phyloP scores from a whole-genome alignment of 2,797 vertebrate genomes.

The Gephyroberyx darwinii region DNA sequence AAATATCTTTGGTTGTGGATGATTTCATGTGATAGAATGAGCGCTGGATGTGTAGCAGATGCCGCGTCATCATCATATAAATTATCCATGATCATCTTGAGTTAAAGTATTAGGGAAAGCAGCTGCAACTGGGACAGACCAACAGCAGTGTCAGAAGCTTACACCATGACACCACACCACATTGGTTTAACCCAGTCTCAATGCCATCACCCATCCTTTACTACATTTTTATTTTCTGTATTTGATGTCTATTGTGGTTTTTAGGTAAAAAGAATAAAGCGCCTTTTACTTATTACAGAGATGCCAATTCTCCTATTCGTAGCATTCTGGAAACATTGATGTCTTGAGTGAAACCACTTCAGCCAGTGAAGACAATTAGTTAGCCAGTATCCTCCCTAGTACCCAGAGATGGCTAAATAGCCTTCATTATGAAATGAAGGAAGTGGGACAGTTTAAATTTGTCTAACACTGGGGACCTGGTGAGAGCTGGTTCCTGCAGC shows the following conservation, averaged over 20 bases:
- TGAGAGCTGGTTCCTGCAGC: neutral
- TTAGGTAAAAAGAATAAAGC: too few species aligned
- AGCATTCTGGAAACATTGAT: neutral
- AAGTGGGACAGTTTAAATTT: slow-evolving; percentile 51
- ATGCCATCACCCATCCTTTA: too few species aligned
- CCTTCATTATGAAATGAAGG: slow-evolving; percentile 25
- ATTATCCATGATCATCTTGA: slow-evolving; percentile 49
- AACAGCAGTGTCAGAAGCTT: slow-evolving; percentile 17
- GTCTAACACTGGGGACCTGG: slow-evolving; percentile 31
- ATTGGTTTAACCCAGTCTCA: too few species aligned
- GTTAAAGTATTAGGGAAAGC: slow-evolving; percentile 23
- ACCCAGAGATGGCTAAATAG: slow-evolving; percentile 42
- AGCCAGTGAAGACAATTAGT: slow-evolving; percentile 3
- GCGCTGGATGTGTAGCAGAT: slow-evolving; percentile 23
- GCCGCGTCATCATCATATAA: slow-evolving; percentile 17
- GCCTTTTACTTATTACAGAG: too few species aligned
- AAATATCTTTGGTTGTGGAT: slow-evolving; percentile 28
- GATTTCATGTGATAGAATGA: slow-evolving; percentile 23
- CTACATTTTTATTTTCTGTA: too few species aligned
- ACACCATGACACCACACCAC: neutral
- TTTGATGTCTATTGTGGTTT: too few species aligned
- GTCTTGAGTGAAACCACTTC: neutral
- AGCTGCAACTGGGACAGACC: slow-evolving; percentile 1
- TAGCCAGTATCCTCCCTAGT: slow-evolving; percentile 13
- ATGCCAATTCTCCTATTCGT: neutral